Evolutionary conservation across 2,797 vertebrate genomes (phyloP), one percentile per base, ranked within the genome.

Genomic region (Clamator glandarius): DNA sequence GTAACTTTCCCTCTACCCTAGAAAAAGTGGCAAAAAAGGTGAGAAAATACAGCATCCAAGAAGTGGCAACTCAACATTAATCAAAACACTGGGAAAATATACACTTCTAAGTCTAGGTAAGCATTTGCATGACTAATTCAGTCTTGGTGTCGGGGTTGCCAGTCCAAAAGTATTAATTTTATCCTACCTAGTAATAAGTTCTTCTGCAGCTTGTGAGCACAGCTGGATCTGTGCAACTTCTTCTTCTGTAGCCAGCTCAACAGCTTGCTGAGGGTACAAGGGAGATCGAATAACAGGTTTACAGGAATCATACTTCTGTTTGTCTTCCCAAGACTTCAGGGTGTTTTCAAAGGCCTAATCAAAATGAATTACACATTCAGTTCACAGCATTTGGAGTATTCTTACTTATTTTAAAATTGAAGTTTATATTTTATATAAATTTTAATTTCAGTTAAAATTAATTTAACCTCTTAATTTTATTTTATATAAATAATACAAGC

Each of bases 291-390:
- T 92, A 57, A 97, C 95, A 16, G 97, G 96, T 42, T 99, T 99
- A 68, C 98, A 98, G 89, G 99, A 98, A 92, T 99, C 99, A 59
- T 96, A 97, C 96, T 99, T 99, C 97, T 99, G 96, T 95, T 99
- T 99, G 97, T 99, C 99, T 97, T 99, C 99, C 99, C 99, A 99
- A 16, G 99, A 99, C 96, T 99, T 99, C 74, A 99, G 67, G 2
- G 99, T 99, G 97, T 98, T 99, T 97, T 99, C 99, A 92, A 99
- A 99, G 6, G 99, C 99, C 99, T 99, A 95, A 82, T 85, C 18
- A 85, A 93, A 96, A 96, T 25, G 10, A 93, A 79, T 28, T 24
- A 66, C 31, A 54, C 21, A 59, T 64, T 81, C 44, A 91, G 67
- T 51, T 59, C 46, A 62, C 26, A 63, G 39, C 15, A 73, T 31